A percentile compares a stretch with the other conserved stretches of the same genome.
Evolutionary conservation across 2,797 vertebrate genomes (phyloP).

Genomic region (Macropodus opercularis): DNA sequence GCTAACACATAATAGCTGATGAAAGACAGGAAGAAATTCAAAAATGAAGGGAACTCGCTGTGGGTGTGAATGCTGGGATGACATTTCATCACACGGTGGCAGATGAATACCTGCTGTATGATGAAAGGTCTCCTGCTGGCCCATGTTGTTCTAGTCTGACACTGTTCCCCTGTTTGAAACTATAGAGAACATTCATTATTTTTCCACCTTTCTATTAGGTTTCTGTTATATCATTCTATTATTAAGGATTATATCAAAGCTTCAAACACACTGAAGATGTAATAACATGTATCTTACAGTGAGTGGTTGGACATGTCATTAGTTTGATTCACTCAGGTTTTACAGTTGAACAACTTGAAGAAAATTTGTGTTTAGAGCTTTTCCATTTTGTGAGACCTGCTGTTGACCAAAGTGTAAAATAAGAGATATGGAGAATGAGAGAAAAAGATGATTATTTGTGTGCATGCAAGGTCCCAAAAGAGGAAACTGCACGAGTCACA

Average conservation of each 20-base stretch:
- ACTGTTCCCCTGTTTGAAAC: neutral
- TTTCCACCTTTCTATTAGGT: too few species aligned
- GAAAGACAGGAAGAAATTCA: neutral
- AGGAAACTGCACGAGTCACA: too few species aligned
- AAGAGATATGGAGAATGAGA: neutral
- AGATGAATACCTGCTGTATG: neutral
- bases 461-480: neutral
- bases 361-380: neutral
- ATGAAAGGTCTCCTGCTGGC: neutral
- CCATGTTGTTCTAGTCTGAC: neutral
- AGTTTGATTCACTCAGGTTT: neutral
- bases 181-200: too few species aligned
- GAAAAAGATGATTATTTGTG: neutral
- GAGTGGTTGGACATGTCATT: too few species aligned
- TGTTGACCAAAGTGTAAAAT: neutral
- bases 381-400: neutral
- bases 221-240: too few species aligned
- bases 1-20: slow-evolving; percentile 1
- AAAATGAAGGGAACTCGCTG: neutral
- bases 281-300: too few species aligned
- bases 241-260: too few species aligned
- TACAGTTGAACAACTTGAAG: neutral
- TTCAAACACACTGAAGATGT: too few species aligned
- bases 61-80: neutral
- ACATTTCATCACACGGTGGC: neutral